A percentile compares a stretch with the other conserved stretches of the same genome.
Evolutionary conservation across 1,140 invertebrate genomes (phyloP).

Genomic region (Platorchestia sp.): DNA sequence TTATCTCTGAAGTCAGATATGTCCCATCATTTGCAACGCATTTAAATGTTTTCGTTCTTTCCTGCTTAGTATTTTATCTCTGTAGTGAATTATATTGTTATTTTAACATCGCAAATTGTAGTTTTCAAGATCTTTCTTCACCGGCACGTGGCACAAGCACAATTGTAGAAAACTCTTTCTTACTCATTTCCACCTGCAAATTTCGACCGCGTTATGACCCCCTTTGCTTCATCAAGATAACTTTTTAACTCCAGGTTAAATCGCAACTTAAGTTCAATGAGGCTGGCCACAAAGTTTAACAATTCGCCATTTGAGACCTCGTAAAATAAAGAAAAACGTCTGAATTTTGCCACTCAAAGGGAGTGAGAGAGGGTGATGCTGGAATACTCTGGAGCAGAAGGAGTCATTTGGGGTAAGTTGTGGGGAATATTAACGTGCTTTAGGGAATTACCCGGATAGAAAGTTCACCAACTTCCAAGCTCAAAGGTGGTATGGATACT

Average conservation of each 20-base stretch:
- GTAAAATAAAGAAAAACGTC: constrained; percentile 2
- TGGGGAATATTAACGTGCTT: not conserved
- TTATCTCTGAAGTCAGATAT: too few relatives aligned
- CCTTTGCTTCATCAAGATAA: constrained; percentile 25
- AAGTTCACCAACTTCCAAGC: not conserved
- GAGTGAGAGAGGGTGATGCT: not conserved
- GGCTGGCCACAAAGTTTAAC: constrained; percentile 36
- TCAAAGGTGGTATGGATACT: not conserved
- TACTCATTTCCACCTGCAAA: not conserved
- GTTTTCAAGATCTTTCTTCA: not conserved
- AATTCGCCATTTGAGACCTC: constrained; percentile 34
- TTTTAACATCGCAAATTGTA: not conserved
- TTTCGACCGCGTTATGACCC: not conserved
- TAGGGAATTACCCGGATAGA: not conserved
- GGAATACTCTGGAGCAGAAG: not conserved
- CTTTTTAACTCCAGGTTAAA: constrained; percentile 43
- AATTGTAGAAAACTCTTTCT: not conserved
- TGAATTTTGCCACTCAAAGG: not conserved
- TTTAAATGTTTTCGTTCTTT: too few relatives aligned
- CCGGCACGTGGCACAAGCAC: not conserved
- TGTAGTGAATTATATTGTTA: too few relatives aligned
- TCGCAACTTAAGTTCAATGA: constrained; percentile 51
- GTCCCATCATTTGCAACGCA: too few relatives aligned
- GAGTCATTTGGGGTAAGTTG: not conserved
- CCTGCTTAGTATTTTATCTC: too few relatives aligned